Percentiles rank a stretch among this genome's conserved stretches.
These are phyloP conservation scores for Cheumatopsyche charites DNA, from an alignment of 1,140 invertebrate genomes.

Conservation along the genomic window DNA sequence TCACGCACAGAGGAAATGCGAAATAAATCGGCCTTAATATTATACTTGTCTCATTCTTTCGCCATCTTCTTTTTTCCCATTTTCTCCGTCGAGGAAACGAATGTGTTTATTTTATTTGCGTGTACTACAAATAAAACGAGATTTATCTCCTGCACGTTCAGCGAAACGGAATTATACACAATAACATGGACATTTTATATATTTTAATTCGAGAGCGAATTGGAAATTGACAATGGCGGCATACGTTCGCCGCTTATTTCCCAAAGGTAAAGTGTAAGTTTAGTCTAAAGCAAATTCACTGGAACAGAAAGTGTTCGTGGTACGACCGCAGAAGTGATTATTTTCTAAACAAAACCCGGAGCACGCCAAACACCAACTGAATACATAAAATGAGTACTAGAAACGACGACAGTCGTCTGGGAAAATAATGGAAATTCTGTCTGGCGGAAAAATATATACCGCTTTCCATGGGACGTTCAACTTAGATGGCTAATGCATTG, in stretches of 20 bases:
- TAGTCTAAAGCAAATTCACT: conserved; percentile 6
- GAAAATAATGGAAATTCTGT: neutral
- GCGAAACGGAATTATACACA: no score
- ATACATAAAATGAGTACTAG: conserved; percentile 9
- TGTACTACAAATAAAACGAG: no score
- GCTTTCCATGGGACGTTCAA: neutral
- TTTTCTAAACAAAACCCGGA: conserved; percentile 16
- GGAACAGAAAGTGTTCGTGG: neutral
- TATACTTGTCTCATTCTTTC: neutral
- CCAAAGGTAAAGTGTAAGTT: no score
- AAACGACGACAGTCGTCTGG: neutral
- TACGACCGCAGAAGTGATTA: conserved; percentile 13
- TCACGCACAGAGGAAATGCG: conserved; percentile 27
- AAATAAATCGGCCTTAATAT: conserved; percentile 22
- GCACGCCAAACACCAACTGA: conserved; percentile 14
- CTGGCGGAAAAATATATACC: neutral
- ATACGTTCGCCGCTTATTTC: no score
- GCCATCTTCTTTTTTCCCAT: neutral
- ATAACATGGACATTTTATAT: no score
- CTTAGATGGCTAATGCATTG: neutral
- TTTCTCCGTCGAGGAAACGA: neutral
- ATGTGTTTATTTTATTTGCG: neutral
- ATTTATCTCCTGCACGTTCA: no score
- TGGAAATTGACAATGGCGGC: no score
- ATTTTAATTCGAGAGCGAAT: no score